Conservation (phyloP, 2,797 vertebrate species). For the Orestias chungarensis region DNA sequence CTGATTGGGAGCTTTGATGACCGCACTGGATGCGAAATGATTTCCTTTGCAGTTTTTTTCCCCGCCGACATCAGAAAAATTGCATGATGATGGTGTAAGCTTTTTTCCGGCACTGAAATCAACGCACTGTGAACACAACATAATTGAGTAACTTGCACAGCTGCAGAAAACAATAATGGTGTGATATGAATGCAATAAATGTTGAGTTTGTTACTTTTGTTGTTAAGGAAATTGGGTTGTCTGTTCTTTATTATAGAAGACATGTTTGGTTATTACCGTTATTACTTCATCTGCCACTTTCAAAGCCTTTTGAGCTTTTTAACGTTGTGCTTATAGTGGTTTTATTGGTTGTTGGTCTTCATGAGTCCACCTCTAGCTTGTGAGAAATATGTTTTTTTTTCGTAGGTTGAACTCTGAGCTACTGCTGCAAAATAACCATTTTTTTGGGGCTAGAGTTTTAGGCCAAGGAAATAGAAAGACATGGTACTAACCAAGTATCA, state of each 20-base stretch:
- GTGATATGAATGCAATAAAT: constrained; percentile 14
- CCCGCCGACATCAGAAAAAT: constrained; percentile 66
- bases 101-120: constrained; percentile 55
- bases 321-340: too few species aligned
- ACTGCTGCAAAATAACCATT: too few species aligned
- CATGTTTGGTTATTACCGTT: not conserved
- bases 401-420: too few species aligned
- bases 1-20: constrained; percentile 69
- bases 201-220: constrained; percentile 5
- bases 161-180: constrained; percentile 36
- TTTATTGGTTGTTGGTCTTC: too few species aligned
- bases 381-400: too few species aligned
- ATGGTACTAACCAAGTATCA: too few species aligned
- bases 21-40: constrained; percentile 62
- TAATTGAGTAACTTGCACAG: constrained; percentile 37
- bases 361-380: too few species aligned
- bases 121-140: constrained; percentile 38
- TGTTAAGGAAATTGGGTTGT: constrained; percentile 3
- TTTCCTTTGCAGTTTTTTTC: constrained; percentile 71
- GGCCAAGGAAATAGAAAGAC: too few species aligned
- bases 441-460: too few species aligned
- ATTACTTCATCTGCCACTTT: not conserved
- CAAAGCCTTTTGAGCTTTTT: not conserved
- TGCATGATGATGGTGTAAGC: constrained; percentile 46
- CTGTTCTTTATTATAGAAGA: not conserved